Evolutionary conservation across 2,797 vertebrate species (phyloP).

Genomic region (Pangasius sanitwongsei): DNA sequence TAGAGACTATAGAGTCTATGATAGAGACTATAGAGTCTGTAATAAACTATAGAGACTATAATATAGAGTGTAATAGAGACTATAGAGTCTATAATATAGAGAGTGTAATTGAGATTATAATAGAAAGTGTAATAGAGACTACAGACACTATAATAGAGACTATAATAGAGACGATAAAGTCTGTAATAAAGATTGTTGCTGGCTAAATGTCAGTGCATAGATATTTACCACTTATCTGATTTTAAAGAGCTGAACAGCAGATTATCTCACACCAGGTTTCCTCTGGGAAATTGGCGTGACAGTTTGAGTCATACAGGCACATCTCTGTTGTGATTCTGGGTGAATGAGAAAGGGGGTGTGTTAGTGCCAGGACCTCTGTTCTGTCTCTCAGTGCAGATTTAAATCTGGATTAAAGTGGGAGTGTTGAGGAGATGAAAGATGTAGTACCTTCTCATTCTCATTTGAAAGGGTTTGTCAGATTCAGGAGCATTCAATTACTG

Average conservation of each 20-base stretch:
- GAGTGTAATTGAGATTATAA: background rate
- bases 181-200: background rate
- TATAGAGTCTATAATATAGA: background rate
- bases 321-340: background rate
- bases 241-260: background rate
- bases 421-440: slow-evolving; percentile 20
- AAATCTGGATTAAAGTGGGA: slow-evolving; percentile 20
- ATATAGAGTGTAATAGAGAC: background rate
- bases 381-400: slow-evolving; percentile 10
- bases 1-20: background rate
- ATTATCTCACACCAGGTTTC: background rate
- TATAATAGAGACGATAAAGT: background rate
- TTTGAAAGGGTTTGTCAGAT: slow-evolving; percentile 38
- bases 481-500: slow-evolving; percentile 40
- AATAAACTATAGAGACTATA: background rate
- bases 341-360: background rate
- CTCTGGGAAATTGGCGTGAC: background rate
- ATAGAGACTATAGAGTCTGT: background rate
- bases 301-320: background rate
- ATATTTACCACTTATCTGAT: background rate
- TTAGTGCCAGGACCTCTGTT: background rate
- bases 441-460: slow-evolving; percentile 17
- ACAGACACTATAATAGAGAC: background rate
- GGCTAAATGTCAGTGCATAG: background rate
- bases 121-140: background rate